Conservation (phyloP, 2,797 vertebrate genomes). For the Alcedo atthis region DNA sequence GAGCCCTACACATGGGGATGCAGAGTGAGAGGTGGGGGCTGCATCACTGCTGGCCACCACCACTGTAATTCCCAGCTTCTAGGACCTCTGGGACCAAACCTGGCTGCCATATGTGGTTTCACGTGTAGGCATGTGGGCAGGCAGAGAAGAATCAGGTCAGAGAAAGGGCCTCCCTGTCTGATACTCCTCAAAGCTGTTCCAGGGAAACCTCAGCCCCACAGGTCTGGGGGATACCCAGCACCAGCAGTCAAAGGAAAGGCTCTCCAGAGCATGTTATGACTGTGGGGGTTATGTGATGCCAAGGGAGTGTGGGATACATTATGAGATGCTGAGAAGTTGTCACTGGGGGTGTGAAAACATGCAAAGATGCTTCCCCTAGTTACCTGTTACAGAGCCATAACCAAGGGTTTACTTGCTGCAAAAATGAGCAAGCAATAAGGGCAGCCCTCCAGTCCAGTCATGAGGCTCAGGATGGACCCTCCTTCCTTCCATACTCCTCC, state of each 20-base stretch:
- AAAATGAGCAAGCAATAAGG: no score
- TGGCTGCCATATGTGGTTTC: neutral
- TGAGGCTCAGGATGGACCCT: no score
- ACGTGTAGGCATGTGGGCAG: neutral
- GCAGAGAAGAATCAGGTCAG: neutral
- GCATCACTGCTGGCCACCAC: neutral
- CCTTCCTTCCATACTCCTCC: no score
- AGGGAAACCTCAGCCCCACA: neutral
- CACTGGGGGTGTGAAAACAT: no score
- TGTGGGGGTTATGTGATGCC: no score
- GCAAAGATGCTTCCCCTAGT: no score
- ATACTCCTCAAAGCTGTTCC: neutral
- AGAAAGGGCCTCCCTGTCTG: neutral
- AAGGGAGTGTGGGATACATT: no score
- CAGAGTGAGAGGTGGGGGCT: neutral
- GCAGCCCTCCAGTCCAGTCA: no score
- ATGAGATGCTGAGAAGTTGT: no score
- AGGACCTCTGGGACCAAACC: neutral
- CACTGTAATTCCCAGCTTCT: neutral
- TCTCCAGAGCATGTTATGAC: neutral
- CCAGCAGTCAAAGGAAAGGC: neutral
- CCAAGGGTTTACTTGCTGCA: no score
- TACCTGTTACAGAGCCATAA: no score
- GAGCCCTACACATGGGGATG: fast-evolving
- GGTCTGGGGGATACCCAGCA: no score